Evolutionary conservation across 64 coral and sea anemone species (phyloP).

Genomic region (Stichodactyla helianthus): DNA sequence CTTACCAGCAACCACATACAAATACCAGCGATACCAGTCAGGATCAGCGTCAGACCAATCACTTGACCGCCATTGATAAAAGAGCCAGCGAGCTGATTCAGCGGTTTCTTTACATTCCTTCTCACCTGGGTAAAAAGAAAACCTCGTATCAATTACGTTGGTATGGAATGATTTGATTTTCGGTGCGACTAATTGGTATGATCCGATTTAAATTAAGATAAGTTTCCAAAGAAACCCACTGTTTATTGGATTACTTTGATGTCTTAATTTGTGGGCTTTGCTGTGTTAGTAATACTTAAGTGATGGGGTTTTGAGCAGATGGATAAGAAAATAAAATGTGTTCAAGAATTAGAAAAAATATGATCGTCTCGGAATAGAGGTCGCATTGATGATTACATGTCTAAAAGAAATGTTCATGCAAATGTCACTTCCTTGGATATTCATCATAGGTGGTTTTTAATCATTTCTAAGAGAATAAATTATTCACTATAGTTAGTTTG

Average conservation of each 20-base stretch:
- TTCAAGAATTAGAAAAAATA: too few species aligned
- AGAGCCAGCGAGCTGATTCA: constrained; percentile 64
- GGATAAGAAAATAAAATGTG: too few species aligned
- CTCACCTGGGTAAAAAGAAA: constrained; percentile 26
- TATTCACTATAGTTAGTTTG: too few species aligned
- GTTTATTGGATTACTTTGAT: not conserved
- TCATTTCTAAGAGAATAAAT: too few species aligned
- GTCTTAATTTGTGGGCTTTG: not conserved
- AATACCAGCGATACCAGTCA: constrained; percentile 82
- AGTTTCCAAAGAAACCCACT: too few species aligned
- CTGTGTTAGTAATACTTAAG: not conserved
- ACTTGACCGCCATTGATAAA: constrained; percentile 84
- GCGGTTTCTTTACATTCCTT: constrained; percentile 54
- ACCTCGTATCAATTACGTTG: not conserved
- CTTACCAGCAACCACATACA: constrained; percentile 86
- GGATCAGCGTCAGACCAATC: constrained; percentile 75
- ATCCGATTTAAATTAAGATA: not conserved
- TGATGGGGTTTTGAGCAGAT: too few species aligned
- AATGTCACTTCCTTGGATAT: too few species aligned
- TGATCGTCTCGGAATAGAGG: too few species aligned
- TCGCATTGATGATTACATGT: too few species aligned
- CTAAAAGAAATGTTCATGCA: too few species aligned
- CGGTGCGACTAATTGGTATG: not conserved
- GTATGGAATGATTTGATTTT: not conserved
- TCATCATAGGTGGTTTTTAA: too few species aligned